Base-by-base conservation (phyloP, 1,140 invertebrate species). In the Aphidius gifuensis region DNA sequence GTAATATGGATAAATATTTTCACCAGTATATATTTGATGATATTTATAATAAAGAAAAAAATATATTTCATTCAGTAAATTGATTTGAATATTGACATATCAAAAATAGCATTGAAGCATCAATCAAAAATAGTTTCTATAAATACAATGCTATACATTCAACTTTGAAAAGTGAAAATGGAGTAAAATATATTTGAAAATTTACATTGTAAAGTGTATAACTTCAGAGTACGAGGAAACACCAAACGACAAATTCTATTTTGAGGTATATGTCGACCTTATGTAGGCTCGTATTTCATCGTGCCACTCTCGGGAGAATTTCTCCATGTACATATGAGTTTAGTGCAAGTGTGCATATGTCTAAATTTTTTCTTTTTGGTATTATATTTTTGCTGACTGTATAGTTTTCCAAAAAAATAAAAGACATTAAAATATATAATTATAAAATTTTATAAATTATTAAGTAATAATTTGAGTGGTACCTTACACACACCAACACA, bases 191-290 rank as follows among this genome's bases (percentile, higher is more conserved):
- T 39, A 11, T 53, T 53, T 39, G 50, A 53, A 39, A 53, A 39
- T 23, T 39, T 23, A 53, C 50, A 53, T 39, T 53, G 50, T 53
- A 53, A 9, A 11, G 32, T 53, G 39, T 50, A 50, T 4, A 32
- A 32, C 23, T 32, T 3, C 7, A 39, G 32, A 9, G 50, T 1
- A 32, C 23, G 4, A 32, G 50, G 39, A 53, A 53, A 53, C 50
- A 11, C 7, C 21, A 23, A 8, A 39, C 32, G 38, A 39, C 40
- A 53, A 39, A 53, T 53, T 53, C 50, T 53, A 53, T 53, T 53
- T 53, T 39, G 32, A 53, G 50, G 40, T 50, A 53, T 53, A 53
- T 39, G 23, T 38, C 50, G 50, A 53, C 50, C 50, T 53, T 53
- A 53, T 39, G 38, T 39, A 7, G 32, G 7, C 50, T 53, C 50